Evolutionary conservation across 2,113 vertebrate species (phyloP).

Genomic region (Hypocryptadius cinnamomeus): DNA sequence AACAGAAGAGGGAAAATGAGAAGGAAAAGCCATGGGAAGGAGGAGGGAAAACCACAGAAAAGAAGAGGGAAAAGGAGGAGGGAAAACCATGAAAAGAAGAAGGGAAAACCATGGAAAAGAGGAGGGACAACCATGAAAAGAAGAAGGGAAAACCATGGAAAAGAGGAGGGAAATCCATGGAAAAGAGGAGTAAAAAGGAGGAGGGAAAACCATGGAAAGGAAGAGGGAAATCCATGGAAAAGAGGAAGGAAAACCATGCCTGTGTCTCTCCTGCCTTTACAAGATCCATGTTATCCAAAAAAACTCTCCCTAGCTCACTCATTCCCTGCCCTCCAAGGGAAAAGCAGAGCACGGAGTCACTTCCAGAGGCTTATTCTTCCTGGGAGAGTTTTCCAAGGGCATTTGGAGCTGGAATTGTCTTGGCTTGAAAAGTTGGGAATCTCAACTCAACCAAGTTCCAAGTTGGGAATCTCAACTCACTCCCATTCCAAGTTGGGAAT

Average conservation of each 20-base stretch:
- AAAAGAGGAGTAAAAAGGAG: too few species aligned
- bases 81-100: too few species aligned
- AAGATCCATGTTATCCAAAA: neutral
- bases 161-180: neutral
- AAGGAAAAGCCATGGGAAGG: neutral
- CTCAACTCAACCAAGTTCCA: neutral
- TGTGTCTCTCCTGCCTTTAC: neutral
- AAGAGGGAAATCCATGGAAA: too few species aligned
- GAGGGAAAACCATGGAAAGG: neutral
- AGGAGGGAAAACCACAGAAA: too few species aligned
- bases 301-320: neutral
- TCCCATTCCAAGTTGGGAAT: neutral
- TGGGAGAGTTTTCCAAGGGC: neutral
- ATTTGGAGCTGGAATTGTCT: neutral
- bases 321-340: neutral
- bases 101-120: neutral
- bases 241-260: neutral
- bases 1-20: too few species aligned
- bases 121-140: neutral
- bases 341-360: neutral
- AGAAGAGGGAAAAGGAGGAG: too few species aligned
- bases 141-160: rapidly evolving
- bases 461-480: too few species aligned
- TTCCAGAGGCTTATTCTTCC: neutral
- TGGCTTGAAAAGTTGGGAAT: neutral